These are phyloP conservation scores for Temnothorax curvispinosus DNA, from an alignment of 1,140 invertebrate genomes.

Conservation along the genomic window DNA sequence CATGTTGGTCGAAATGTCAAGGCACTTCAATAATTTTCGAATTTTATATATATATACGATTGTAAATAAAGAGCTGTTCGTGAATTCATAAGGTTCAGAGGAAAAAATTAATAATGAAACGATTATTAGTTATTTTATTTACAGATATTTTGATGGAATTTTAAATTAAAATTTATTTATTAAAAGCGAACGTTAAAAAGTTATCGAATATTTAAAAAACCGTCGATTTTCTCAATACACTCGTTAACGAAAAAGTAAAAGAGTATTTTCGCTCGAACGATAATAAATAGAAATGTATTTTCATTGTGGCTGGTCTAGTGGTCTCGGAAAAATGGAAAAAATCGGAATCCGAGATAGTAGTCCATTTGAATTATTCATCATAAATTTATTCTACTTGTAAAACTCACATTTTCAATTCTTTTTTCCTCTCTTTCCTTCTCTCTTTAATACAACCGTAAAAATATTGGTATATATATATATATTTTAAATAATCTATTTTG, in stretches of 20 bases:
- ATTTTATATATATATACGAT: neutral
- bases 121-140: slow-evolving; percentile 12
- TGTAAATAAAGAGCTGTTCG: slow-evolving; percentile 1
- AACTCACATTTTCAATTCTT: neutral
- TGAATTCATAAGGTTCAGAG: slow-evolving; percentile 2
- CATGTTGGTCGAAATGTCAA: neutral
- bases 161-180: slow-evolving; percentile 19
- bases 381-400: slow-evolving; percentile 17
- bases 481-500: neutral
- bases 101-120: slow-evolving; percentile 13
- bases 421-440: neutral
- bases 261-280: neutral
- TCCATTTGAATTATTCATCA: slow-evolving; percentile 19
- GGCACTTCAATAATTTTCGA: slow-evolving; percentile 7
- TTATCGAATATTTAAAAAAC: slow-evolving; percentile 5
- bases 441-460: neutral
- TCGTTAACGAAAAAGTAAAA: neutral
- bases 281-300: slow-evolving; percentile 34
- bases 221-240: neutral
- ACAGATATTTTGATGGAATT: neutral
- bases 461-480: neutral
- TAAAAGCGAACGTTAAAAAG: neutral
- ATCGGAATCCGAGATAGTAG: neutral
- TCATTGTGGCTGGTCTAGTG: neutral
- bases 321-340: neutral